These are phyloP conservation scores for Pogonophryne albipinna DNA, from an alignment of 2,797 vertebrate species.

Conservation along the genomic window DNA sequence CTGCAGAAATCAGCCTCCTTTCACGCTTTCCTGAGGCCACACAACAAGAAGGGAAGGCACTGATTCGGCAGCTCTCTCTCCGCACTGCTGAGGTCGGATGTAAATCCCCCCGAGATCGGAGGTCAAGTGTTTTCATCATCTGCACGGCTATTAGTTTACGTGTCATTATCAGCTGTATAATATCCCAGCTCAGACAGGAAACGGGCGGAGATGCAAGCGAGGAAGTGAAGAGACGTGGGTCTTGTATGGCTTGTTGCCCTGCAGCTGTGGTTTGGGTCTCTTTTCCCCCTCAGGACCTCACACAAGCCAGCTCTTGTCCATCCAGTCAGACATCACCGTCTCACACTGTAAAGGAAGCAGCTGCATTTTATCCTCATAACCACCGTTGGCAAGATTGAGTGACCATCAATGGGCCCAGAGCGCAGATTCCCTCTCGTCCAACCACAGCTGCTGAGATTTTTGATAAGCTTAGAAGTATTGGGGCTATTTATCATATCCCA, in stretches of 20 bases:
- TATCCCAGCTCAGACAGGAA: conserved; percentile 64
- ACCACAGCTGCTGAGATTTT: conserved; percentile 68
- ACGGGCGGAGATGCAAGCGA: conserved; percentile 43
- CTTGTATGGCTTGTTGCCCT: conserved; percentile 69
- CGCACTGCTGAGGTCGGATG: conserved; percentile 60
- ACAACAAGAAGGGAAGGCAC: conserved; percentile 73
- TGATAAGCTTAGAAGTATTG: conserved; percentile 65
- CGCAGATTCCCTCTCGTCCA: conserved; percentile 31
- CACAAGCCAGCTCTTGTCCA: conserved; percentile 63
- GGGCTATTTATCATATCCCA: conserved; percentile 61
- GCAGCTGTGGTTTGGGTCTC: conserved; percentile 72
- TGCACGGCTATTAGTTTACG: conserved; percentile 64
- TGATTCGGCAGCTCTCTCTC: conserved; percentile 62
- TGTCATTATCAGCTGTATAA: conserved; percentile 69
- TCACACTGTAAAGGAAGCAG: conserved; percentile 64
- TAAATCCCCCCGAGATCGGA: conserved; percentile 58
- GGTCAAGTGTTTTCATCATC: conserved; percentile 76
- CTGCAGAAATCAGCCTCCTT: conserved; percentile 77
- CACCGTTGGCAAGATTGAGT: conserved; percentile 58
- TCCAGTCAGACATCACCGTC: conserved; percentile 56
- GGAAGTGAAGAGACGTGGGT: conserved; percentile 58
- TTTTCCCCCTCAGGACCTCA: conserved; percentile 63
- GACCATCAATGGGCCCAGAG: conserved; percentile 46
- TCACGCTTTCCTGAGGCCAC: conserved; percentile 74
- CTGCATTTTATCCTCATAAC: conserved; percentile 73